Evolutionary conservation across 1,140 invertebrate genomes (phyloP).

Genomic region (Onthophagus taurus): DNA sequence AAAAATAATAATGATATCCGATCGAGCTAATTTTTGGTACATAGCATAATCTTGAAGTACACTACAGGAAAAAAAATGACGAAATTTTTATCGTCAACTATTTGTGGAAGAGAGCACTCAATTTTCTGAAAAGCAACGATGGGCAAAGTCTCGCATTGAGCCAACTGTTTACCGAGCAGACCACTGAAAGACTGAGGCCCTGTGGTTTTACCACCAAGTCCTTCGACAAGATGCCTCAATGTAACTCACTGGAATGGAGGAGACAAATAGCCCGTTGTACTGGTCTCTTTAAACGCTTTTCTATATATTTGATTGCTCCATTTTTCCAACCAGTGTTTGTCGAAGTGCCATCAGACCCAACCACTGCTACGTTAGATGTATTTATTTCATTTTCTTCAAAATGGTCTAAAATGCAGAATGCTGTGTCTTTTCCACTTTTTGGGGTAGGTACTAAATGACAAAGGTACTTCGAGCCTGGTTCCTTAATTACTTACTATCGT

Average conservation of each 20-base stretch:
- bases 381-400: too few species aligned
- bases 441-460: too few species aligned
- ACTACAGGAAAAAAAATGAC: too few species aligned
- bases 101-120: too few species aligned
- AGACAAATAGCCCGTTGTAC: conserved; percentile 9
- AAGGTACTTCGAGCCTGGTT: too few species aligned
- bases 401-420: too few species aligned
- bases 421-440: too few species aligned
- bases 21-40: too few species aligned
- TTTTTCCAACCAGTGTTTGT: conserved; percentile 11
- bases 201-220: conserved; percentile 24
- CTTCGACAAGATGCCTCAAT: conserved; percentile 27
- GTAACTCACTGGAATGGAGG: conserved; percentile 14
- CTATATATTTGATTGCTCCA: neutral
- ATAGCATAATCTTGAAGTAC: too few species aligned
- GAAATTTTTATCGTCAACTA: too few species aligned
- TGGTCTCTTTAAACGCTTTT: conserved; percentile 2
- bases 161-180: conserved; percentile 23
- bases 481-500: neutral
- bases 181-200: conserved; percentile 26
- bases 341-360: conserved; percentile 9
- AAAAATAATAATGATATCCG: too few species aligned
- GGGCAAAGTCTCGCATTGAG: conserved; percentile 19
- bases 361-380: too few species aligned
- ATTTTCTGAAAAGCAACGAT: conserved; percentile 1